Evolutionary conservation across 2,888 invertebrate species (phyloP).

Genomic region (Odontocerum albicorne): DNA sequence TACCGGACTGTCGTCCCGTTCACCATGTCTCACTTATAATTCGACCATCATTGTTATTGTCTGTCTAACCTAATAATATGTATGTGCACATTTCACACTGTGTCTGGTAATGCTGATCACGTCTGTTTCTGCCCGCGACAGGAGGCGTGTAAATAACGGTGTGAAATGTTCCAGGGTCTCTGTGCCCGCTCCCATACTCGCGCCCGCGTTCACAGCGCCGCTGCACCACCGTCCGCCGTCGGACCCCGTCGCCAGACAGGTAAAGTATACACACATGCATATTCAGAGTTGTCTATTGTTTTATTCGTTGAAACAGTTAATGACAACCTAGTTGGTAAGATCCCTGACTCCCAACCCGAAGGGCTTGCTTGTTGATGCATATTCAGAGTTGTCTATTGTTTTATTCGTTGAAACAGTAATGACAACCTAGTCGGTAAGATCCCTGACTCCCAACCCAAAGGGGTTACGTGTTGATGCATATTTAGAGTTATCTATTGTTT

Average conservation of each 20-base stretch:
- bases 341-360: background rate
- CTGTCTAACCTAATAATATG: no score
- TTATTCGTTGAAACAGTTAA: background rate
- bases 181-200: slow-evolving; percentile 26
- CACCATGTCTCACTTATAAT: no score
- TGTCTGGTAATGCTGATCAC: no score
- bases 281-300: background rate
- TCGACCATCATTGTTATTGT: no score
- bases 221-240: slow-evolving; percentile 27
- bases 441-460: background rate
- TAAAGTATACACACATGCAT: slow-evolving; percentile 7
- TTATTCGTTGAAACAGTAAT: background rate
- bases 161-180: slow-evolving; percentile 23
- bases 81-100: no score
- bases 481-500: background rate
- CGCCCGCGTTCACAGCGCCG: slow-evolving; percentile 21
- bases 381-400: background rate
- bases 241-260: slow-evolving; percentile 35
- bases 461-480: background rate
- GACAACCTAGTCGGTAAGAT: background rate
- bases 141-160: background rate
- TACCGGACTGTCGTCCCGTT: no score
- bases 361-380: background rate
- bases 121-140: no score
- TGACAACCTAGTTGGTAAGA: background rate